Evolutionary conservation across 2,797 vertebrate species (phyloP).

Genomic region (Vireo griseus): DNA sequence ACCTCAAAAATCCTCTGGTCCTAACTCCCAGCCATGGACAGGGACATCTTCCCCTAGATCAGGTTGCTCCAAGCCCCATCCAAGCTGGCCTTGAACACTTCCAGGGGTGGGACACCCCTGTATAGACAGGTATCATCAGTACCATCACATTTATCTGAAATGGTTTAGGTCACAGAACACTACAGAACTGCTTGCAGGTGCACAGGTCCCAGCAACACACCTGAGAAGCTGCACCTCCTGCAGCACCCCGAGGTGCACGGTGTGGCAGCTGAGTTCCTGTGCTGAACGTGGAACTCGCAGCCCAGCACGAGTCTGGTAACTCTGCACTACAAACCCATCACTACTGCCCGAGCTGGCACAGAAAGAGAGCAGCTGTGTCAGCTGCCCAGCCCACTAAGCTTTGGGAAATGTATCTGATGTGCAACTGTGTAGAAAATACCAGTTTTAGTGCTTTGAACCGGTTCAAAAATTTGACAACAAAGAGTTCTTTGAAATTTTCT

Average conservation of each 20-base stretch:
- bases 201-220: neutral
- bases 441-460: neutral
- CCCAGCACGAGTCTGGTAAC: fast-evolving
- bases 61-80: neutral
- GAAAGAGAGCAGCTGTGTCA: neutral
- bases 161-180: neutral
- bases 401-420: neutral
- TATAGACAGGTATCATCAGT: neutral
- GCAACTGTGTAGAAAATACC: neutral
- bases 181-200: neutral
- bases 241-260: fast-evolving
- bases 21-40: too few species aligned
- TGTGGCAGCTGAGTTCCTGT: fast-evolving
- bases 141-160: neutral
- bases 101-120: neutral
- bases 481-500: neutral
- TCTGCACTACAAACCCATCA: neutral
- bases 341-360: neutral
- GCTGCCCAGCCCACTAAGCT: neutral
- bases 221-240: neutral
- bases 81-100: neutral
- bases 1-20: neutral
- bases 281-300: neutral
- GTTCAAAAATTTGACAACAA: neutral
- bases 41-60: neutral